Percentiles rank a stretch among this genome's conserved stretches.
Evolutionary conservation across 2,888 invertebrate species (phyloP).

Genomic region (Temnothorax rugatulus): DNA sequence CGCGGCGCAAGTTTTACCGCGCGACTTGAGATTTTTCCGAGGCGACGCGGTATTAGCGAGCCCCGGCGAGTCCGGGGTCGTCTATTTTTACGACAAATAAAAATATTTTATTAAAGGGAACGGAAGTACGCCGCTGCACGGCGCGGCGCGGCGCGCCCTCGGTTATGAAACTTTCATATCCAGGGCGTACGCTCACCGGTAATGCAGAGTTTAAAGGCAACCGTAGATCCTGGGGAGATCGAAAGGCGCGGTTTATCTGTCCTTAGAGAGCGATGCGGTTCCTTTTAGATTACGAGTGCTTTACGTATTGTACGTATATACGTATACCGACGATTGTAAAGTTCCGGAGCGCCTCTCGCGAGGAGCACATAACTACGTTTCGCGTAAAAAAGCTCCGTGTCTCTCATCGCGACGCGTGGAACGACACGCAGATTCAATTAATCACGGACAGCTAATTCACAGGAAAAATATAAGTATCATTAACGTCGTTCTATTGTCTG

Average conservation of each 20-base stretch:
- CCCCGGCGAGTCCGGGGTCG: conserved; percentile 30
- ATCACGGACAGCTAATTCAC: background rate
- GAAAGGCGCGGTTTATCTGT: conserved; percentile 60
- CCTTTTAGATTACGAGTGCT: conserved; percentile 48
- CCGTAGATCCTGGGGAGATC: conserved; percentile 26
- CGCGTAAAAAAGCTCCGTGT: conserved; percentile 3
- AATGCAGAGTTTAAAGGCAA: conserved; percentile 62
- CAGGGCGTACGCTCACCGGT: conserved; percentile 53
- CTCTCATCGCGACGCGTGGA: background rate
- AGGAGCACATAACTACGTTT: background rate
- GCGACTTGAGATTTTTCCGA: conserved; percentile 44
- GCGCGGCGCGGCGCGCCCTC: conserved; percentile 55
- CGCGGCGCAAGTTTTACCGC: conserved; percentile 29
- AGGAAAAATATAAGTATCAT: background rate
- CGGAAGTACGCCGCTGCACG: conserved; percentile 26
- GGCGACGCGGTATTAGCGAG: conserved; percentile 55
- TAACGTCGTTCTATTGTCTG: background rate
- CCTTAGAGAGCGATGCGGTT: conserved; percentile 60
- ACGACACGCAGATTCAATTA: background rate
- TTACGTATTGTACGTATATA: conserved; percentile 51
- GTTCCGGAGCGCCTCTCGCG: conserved; percentile 24
- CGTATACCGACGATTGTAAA: conserved; percentile 34
- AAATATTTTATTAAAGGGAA: conserved; percentile 58
- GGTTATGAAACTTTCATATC: conserved; percentile 63
- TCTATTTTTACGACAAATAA: conserved; percentile 58